Evolutionary conservation across 2,113 vertebrate genomes (phyloP).

Genomic region (Mormyrus lacerda): DNA sequence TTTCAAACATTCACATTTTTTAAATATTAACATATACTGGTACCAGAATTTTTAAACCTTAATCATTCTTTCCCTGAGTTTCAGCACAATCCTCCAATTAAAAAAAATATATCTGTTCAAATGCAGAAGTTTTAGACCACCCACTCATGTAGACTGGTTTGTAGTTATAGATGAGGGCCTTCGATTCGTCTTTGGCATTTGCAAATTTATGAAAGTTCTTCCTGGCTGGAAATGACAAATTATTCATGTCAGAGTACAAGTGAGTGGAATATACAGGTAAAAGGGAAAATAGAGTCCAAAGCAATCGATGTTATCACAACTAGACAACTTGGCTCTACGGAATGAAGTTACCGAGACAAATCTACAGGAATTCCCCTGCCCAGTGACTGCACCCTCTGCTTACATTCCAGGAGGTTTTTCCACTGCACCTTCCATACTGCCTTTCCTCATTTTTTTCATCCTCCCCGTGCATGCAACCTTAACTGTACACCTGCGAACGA

Average conservation of each 20-base stretch:
- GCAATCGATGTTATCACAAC: background rate
- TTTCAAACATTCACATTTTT: background rate
- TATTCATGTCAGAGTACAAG: background rate
- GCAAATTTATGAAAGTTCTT: constrained; percentile 56
- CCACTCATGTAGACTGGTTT: constrained; percentile 34
- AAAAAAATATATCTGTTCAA: constrained; percentile 53
- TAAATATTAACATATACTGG: background rate
- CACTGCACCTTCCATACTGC: background rate
- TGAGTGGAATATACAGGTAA: background rate
- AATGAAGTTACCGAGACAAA: background rate
- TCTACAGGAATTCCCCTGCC: background rate
- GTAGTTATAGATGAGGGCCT: constrained; percentile 62
- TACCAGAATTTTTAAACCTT: background rate
- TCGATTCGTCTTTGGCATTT: constrained; percentile 40
- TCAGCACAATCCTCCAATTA: constrained; percentile 6
- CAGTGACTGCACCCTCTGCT: background rate
- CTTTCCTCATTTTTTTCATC: background rate
- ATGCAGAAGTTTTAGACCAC: background rate
- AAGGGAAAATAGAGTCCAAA: background rate
- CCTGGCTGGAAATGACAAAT: constrained; percentile 47
- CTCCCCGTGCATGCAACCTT: background rate
- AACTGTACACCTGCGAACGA: background rate
- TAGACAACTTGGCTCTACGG: background rate
- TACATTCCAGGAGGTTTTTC: background rate
- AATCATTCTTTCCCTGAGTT: background rate